Evolutionary conservation across 1,140 invertebrate species (phyloP).

Genomic region (Pseudachorutes palmiensis): DNA sequence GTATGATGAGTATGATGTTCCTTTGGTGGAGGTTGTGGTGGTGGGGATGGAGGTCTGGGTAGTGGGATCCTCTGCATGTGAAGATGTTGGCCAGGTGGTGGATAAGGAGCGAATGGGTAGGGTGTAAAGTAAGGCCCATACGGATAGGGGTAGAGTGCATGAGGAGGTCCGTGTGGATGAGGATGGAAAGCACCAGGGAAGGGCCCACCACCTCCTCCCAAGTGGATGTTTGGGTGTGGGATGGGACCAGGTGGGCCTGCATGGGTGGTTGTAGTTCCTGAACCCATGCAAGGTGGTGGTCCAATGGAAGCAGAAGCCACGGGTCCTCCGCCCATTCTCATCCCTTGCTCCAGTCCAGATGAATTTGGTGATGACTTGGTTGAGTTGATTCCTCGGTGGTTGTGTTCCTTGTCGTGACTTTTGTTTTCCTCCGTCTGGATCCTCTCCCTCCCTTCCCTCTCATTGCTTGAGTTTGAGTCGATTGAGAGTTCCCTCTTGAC

Average conservation of each 20-base stretch:
- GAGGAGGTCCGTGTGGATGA: slow-evolving; percentile 31
- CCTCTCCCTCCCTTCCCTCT: slow-evolving; percentile 17
- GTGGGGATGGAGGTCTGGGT: slow-evolving; percentile 43
- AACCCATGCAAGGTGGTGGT: slow-evolving; percentile 17
- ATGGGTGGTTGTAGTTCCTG: slow-evolving; percentile 34
- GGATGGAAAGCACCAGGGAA: slow-evolving; percentile 38
- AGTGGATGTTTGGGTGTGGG: slow-evolving; percentile 38
- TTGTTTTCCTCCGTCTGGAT: neutral
- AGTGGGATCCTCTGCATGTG: slow-evolving; percentile 47
- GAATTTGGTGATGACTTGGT: slow-evolving; percentile 1
- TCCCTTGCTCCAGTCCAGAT: slow-evolving; percentile 13
- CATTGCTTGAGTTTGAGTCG: neutral
- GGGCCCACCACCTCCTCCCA: slow-evolving; percentile 24
- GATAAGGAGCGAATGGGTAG: slow-evolving; percentile 43
- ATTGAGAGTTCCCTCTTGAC: slow-evolving; percentile 20
- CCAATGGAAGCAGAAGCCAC: slow-evolving; percentile 10
- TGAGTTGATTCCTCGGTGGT: slow-evolving; percentile 14
- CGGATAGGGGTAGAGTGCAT: slow-evolving; percentile 33
- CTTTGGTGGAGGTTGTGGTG: slow-evolving; percentile 11
- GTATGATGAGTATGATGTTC: neutral
- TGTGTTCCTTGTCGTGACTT: slow-evolving; percentile 1
- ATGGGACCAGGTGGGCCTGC: slow-evolving; percentile 36
- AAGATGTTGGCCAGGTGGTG: slow-evolving; percentile 57
- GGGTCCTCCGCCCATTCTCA: slow-evolving; percentile 13
- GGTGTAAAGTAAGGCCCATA: slow-evolving; percentile 32